A percentile compares a stretch with the other conserved stretches of the same genome.
Evolutionary conservation across 2,113 vertebrate species (phyloP).

Genomic region (Coryphaenoides rupestris): DNA sequence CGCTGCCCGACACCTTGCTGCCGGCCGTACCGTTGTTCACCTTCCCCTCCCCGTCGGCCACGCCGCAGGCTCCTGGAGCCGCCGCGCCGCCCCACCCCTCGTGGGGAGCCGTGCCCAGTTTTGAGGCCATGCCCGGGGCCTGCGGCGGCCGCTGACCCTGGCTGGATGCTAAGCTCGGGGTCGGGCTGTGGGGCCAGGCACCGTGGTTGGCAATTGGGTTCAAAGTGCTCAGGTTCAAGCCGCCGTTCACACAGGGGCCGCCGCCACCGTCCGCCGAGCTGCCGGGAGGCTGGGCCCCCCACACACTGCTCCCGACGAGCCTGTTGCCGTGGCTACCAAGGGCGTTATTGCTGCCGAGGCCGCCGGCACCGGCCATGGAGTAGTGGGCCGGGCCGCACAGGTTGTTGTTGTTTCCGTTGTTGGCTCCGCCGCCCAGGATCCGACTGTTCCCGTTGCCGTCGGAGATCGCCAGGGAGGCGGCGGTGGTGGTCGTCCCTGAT

Average conservation of each 20-base stretch:
- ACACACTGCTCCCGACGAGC: constrained; percentile 49
- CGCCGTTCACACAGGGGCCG: constrained; percentile 85
- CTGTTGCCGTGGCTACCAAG: constrained; percentile 73
- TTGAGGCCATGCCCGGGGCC: constrained; percentile 87
- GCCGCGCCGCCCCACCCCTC: constrained; percentile 81
- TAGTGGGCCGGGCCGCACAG: constrained; percentile 47
- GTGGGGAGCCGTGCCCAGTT: constrained; percentile 67
- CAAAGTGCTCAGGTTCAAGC: constrained; percentile 93
- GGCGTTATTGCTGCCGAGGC: constrained; percentile 86
- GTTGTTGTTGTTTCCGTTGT: constrained; percentile 53
- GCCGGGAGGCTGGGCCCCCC: constrained; percentile 57
- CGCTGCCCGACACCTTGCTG: constrained; percentile 81
- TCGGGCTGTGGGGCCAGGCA: constrained; percentile 81
- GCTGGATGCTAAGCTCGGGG: constrained; percentile 72
- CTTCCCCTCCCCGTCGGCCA: constrained; percentile 79
- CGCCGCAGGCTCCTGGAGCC: constrained; percentile 80
- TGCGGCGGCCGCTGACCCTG: constrained; percentile 83
- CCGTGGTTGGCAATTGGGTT: constrained; percentile 93
- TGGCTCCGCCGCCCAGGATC: constrained; percentile 47
- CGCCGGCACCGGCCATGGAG: constrained; percentile 52
- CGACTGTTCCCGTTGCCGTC: constrained; percentile 80
- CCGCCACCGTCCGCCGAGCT: constrained; percentile 43
- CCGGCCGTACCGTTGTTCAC: constrained; percentile 81
- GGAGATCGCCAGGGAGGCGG: constrained; percentile 72
- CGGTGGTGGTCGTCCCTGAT: constrained; percentile 52